phyloP scores from a whole-genome alignment of 2,797 vertebrate genomes.

The Acipenser oxyrinchus region DNA sequence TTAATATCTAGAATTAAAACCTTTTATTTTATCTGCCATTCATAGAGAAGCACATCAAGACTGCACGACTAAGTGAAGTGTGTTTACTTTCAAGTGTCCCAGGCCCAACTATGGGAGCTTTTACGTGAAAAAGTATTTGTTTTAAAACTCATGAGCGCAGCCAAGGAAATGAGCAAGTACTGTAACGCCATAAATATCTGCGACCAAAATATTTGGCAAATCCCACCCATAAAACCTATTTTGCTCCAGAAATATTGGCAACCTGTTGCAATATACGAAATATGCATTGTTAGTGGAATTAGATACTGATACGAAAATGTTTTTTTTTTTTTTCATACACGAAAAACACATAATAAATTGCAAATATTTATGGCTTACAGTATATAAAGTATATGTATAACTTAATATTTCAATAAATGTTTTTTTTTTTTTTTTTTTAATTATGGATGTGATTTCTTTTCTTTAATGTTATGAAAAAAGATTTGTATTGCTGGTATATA shows the following conservation, averaged over 20 bases:
- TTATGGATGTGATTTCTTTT: constrained; percentile 11
- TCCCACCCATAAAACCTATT: neutral
- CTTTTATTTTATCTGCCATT: constrained; percentile 20
- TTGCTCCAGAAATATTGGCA: constrained; percentile 1
- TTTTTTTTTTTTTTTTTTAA: constrained; percentile 35
- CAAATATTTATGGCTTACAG: too few relatives aligned
- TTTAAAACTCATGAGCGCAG: neutral
- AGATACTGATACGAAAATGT: constrained; percentile 41
- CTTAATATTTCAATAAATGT: constrained; percentile 49
- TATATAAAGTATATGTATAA: constrained; percentile 31
- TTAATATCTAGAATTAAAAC: neutral
- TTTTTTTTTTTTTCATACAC: constrained; percentile 34
- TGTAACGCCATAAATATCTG: constrained; percentile 23
- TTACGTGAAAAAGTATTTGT: too few relatives aligned
- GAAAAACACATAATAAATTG: too few relatives aligned
- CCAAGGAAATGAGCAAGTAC: neutral
- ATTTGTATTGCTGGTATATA: too few relatives aligned
- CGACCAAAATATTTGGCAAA: neutral
- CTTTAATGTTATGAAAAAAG: neutral
- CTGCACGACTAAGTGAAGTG: constrained; percentile 27
- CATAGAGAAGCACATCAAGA: constrained; percentile 8
- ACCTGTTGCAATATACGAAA: constrained; percentile 19
- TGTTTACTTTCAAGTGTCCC: constrained; percentile 1
- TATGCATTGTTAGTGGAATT: constrained; percentile 27
- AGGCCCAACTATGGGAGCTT: neutral